Base-by-base conservation (phyloP, 2,888 invertebrate genomes). In the Encarsia formosa region DNA sequence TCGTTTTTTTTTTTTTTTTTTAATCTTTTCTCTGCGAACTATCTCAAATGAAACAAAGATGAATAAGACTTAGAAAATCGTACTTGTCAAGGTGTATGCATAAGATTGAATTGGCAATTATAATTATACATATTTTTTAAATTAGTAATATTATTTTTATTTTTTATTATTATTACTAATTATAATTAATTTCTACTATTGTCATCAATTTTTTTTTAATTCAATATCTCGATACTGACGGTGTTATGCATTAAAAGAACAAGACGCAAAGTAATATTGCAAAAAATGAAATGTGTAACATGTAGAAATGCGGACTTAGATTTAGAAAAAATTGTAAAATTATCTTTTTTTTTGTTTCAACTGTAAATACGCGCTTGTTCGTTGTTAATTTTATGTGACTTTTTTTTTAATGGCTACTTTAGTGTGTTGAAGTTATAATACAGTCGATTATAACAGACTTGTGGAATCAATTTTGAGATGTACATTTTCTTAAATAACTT, bases 361-460 rank as follows among this genome's bases (percentile, higher is more conserved):
- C 29, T 59, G 59, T 59, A 59, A 40, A 59, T 59, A 59, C 39
- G 55, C 50, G 50, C 59, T 57, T 51, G 43, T 48, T 56, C 45
- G 38, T 56, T 52, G 45, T 53, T 57, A 55, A 54, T 50, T 55
- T 56, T 51, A 54, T 42, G 48, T 41, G 51, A 53, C 18, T 11
- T 48, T 52, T 38, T 50, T 56, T 53, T 56, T 40, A 52, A 50
- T 52, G 40, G 37, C 32, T 52, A 51, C 19, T 5, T 51, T 40
- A 46, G 24, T 49, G 38, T 42, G 39, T 26, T n/a, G 26, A 31
- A 49, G 11, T 51, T 38, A 24, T 24, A 16, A 47, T 31, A 23
- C 26, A 39, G 39, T 52, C 24, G 46, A 47, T 29, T 34, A 51
- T 53, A 35, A 40, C 53, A 31, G 37, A 20, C 42, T 51, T 18